phyloP scores from a whole-genome alignment of 1,140 invertebrate genomes.

The Matsumurasca onukii region DNA sequence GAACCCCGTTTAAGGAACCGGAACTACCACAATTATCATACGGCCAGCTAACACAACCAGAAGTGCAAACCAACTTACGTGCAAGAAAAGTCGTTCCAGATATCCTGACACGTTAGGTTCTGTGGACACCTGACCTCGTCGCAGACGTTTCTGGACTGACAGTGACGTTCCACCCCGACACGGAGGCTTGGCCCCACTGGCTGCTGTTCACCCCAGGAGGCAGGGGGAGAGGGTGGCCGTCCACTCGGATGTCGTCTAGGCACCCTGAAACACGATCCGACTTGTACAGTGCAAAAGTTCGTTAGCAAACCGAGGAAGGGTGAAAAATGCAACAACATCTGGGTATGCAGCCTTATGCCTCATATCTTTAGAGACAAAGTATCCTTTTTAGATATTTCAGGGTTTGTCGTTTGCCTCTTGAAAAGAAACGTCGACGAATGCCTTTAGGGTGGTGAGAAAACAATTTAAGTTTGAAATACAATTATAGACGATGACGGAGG shows the following conservation, averaged over 20 bases:
- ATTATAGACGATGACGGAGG: too few relatives aligned
- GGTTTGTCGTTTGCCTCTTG: too few relatives aligned
- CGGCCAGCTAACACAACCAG: too few relatives aligned
- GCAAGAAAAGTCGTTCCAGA: slow-evolving; percentile 12
- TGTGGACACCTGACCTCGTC: slow-evolving; percentile 2
- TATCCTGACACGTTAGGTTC: background rate
- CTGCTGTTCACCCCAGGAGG: background rate
- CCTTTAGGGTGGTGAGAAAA: too few relatives aligned
- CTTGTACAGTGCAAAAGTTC: background rate
- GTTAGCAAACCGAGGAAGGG: background rate
- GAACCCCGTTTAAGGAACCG: too few relatives aligned
- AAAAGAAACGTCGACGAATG: too few relatives aligned
- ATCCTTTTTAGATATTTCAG: too few relatives aligned
- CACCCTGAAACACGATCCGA: slow-evolving; percentile 8
- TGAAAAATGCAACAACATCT: background rate
- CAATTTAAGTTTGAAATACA: too few relatives aligned
- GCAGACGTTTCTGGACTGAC: slow-evolving; percentile 5
- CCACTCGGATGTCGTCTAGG: slow-evolving; percentile 14
- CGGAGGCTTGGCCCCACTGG: background rate
- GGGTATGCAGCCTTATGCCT: too few relatives aligned
- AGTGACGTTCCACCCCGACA: background rate
- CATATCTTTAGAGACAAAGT: too few relatives aligned
- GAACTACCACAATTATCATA: too few relatives aligned
- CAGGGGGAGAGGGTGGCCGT: background rate
- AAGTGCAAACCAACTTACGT: slow-evolving; percentile 11